Conservation (phyloP, 2,113 vertebrate species). For the Orientallactaga bullata region DNA sequence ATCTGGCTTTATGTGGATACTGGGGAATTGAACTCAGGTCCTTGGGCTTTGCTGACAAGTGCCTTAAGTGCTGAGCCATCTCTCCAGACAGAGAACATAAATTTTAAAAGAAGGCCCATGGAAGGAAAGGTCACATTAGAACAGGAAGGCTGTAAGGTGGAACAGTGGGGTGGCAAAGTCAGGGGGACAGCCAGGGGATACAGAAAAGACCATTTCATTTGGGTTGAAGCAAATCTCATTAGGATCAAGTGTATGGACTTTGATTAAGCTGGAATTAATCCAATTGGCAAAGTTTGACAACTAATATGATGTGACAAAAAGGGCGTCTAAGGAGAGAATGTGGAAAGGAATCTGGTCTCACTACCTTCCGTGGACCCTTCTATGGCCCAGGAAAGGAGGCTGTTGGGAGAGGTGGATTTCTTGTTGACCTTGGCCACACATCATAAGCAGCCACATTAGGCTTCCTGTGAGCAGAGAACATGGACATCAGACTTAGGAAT, state of each 20-base stretch:
- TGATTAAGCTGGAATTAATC: neutral
- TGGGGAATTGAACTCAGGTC: too few species aligned
- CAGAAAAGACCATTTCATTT: neutral
- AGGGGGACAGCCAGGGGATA: neutral
- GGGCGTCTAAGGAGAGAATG: neutral
- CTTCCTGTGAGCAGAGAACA: neutral
- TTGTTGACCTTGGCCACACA: neutral
- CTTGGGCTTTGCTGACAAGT: too few species aligned
- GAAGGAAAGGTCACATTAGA: neutral
- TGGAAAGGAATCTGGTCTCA: neutral
- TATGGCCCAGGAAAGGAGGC: neutral
- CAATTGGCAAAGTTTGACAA: neutral
- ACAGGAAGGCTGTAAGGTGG: neutral
- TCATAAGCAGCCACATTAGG: neutral
- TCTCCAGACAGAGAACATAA: too few species aligned
- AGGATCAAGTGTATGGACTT: neutral
- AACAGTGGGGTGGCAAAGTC: accelerated
- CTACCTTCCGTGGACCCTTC: neutral
- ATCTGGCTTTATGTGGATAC: too few species aligned
- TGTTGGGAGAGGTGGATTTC: too few species aligned
- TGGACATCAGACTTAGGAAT: neutral
- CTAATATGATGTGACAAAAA: neutral
- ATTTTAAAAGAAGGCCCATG: neutral
- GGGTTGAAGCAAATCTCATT: neutral
- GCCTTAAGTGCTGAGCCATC: too few species aligned